Conservation (phyloP, 2,113 vertebrate genomes). For the rabbit (Oryctolagus cuniculus) region mOryCun1.1 NC_091441.1:38645501-38646000, state of each 20-base stretch:
- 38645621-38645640: constrained; percentile 77
- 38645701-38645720: constrained; percentile 64
- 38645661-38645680: constrained; percentile 71
- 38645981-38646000: neutral
- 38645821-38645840: constrained; percentile 79
- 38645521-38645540: neutral
- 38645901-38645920: constrained; percentile 78
- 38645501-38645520: neutral
- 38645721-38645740: constrained; percentile 84
- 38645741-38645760: constrained; percentile 82
- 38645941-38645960: constrained; percentile 73
- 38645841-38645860: constrained; percentile 80
- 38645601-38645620: neutral
- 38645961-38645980: constrained; percentile 5
- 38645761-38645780: constrained; percentile 80
- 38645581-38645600: neutral
- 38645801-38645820: constrained; percentile 81
- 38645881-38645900: constrained; percentile 80
- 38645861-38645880: constrained; percentile 76
- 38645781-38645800: constrained; percentile 79
- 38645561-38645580: neutral
- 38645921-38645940: constrained; percentile 77
- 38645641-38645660: constrained; percentile 79
- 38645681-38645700: constrained; percentile 73
- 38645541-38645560: neutral